Evolutionary conservation across 1,140 invertebrate species (phyloP), one percentile per base, ranked within the genome.

Genomic region (Zaprionus camerounensis): DNA sequence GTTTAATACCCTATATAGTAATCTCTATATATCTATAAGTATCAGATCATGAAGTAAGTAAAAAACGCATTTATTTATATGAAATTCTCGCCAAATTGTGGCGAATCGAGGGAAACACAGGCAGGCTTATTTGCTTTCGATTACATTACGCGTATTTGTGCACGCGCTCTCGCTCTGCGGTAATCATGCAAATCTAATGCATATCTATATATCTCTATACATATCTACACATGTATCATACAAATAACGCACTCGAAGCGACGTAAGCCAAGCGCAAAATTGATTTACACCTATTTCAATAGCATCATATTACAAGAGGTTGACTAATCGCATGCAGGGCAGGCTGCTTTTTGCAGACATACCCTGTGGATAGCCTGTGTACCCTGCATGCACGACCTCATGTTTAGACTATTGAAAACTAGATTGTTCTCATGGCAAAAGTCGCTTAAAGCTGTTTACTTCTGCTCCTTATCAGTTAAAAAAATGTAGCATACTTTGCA

Each of bases 151-250:
- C n/a, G 7, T 46, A 20, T 46, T 17, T 46, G 41, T 44, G 2
- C n/a, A 41, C 38, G 38, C 15, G 15, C 28, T 31, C 2, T 31
- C 7, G 38, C 38, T 41, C 38, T 49, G 46, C 46, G 67, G 59
- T 55, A 64, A 71, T 71, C 71, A 75, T 75, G 72, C 72, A 59
- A 71, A 75, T 17, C n/a, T 44, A 72, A 20, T 2, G 24, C 24
- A 38, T 20, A 58, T 36, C 5, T n/a, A 67, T 28, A 58, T 31
- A 44, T 41, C 49, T 46, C 31, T 28, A 44, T 24, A 68, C 44
- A 44, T 41, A 68, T 57, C 28, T 41, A 44, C n/a, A 26, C 13
- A 28, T 41, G 22, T n/a, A 68, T 5, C 63, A 24, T 28, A 44
- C 24, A 38, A 49, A 63, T 65, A 34, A 67, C 1, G 55, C 9